These are phyloP conservation scores for Serilophus lunatus DNA, from an alignment of 2,113 vertebrate genomes.

Conservation along the genomic window DNA sequence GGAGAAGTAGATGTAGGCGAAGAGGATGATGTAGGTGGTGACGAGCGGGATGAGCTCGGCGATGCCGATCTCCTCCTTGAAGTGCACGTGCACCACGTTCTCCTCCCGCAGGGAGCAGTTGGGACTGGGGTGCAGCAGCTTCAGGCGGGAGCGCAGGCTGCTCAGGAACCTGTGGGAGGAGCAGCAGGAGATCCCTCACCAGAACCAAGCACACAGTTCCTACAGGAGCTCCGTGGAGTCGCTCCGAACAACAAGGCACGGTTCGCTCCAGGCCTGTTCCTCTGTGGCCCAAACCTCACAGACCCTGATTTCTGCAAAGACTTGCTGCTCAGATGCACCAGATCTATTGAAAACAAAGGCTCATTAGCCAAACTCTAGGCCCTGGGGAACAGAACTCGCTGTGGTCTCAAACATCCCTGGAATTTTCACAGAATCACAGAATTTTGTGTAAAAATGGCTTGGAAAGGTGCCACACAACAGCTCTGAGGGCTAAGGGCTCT, in stretches of 20 bases:
- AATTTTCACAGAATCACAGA: neutral
- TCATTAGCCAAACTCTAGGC: neutral
- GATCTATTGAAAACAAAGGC: neutral
- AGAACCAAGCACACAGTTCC: no score
- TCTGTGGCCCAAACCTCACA: neutral
- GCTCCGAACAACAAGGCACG: rapidly evolving
- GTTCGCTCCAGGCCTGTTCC: neutral
- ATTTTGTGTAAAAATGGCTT: neutral
- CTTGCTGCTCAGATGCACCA: neutral
- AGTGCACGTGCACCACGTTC: slow-evolving; percentile 92
- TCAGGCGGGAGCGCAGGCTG: slow-evolving; percentile 88
- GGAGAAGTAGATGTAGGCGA: slow-evolving; percentile 99
- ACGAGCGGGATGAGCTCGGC: slow-evolving; percentile 95
- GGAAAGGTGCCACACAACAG: neutral
- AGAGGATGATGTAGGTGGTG: slow-evolving; percentile 98
- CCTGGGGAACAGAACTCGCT: neutral
- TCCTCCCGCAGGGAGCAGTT: slow-evolving; percentile 92
- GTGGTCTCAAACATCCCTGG: neutral
- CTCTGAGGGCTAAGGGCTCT: neutral
- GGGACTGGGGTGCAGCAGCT: slow-evolving; percentile 87
- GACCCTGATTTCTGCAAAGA: neutral
- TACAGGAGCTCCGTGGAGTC: rapidly evolving
- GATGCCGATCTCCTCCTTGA: slow-evolving; percentile 96
- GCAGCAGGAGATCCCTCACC: neutral
- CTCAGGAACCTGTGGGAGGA: slow-evolving; percentile 80